Evolutionary conservation across 2,113 vertebrate genomes (phyloP).

Genomic region (Ascaphus truei): DNA sequence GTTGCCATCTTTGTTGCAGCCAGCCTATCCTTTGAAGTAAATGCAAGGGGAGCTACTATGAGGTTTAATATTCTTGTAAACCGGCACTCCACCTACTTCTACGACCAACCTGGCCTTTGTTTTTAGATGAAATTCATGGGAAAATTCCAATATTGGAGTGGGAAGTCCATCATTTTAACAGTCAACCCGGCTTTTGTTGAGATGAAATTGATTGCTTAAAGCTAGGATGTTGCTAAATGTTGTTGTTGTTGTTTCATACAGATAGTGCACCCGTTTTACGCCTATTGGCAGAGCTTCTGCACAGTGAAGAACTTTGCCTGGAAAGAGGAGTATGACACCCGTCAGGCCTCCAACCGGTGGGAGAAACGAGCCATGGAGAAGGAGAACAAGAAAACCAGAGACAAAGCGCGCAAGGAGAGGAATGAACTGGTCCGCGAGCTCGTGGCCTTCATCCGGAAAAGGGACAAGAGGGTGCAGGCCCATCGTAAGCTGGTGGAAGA

Average conservation of each 20-base stretch:
- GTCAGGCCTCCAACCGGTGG: constrained; percentile 93
- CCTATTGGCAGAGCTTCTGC: constrained; percentile 96
- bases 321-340: constrained; percentile 93
- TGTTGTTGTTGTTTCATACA: constrained; percentile 42
- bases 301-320: constrained; percentile 88
- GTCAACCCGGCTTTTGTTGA: too few relatives aligned
- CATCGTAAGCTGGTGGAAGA: constrained; percentile 88
- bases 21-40: too few relatives aligned
- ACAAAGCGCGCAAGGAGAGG: constrained; percentile 85
- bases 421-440: constrained; percentile 86
- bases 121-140: too few relatives aligned
- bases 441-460: constrained; percentile 86
- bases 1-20: too few relatives aligned
- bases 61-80: too few relatives aligned
- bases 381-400: constrained; percentile 89
- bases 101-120: too few relatives aligned
- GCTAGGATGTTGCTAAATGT: too few relatives aligned
- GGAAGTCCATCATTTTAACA: too few relatives aligned
- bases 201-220: too few relatives aligned
- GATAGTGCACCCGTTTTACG: constrained; percentile 93
- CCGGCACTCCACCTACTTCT: too few relatives aligned
- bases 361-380: constrained; percentile 98
- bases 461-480: constrained; percentile 87
- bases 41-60: too few relatives aligned
- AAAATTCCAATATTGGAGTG: too few relatives aligned